Base-by-base conservation (phyloP, 2,888 invertebrate species). In the Ecdyonurus torrentis region DNA sequence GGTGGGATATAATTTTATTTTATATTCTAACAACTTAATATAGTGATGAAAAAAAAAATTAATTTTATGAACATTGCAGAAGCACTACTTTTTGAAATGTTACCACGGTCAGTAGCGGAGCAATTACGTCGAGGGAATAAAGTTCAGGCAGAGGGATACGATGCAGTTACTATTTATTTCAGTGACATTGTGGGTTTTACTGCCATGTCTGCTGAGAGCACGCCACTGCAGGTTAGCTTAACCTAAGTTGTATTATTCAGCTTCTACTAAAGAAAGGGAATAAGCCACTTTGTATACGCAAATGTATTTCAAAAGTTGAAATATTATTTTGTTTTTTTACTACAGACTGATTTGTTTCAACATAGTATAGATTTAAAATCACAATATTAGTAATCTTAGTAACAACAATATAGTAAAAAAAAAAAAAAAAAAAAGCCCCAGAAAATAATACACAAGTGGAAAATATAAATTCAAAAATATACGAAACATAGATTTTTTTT, bases 171-270 rank as follows among this genome's bases (percentile, higher is more conserved):
- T 1, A 94, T 95, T 67, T 95, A 93, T 76, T 95, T 95, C 76
- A 93, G 92, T 72, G 95, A 95, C 73, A 94, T 95, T 66, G 93
- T 94, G 25, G 95, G 91, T 23, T 93, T 93, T 74, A 95, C 95
- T 0, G 81, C 88, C 25, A 89, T 95, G 87, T 93, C 92, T 0
- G 92, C 94, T 0, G 88, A 91, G 73, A 92, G 92, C 72, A 91
- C 92, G 2, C 91, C 92, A 0, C 75, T 92, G 60, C 88, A 92
- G 81, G 87, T 86, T 72, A 67, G 52, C 52, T 59, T n/a, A n/a
- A n/a, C n/a, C n/a, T n/a, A n/a, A n/a, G n/a, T n/a, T n/a, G n/a
- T n/a, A n/a, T n/a, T n/a, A n/a, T n/a, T n/a, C n/a, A n/a, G n/a
- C n/a, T n/a, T n/a, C n/a, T n/a, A n/a, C n/a, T n/a, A n/a, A n/a